Base-by-base conservation (phyloP, 2,113 vertebrate genomes). In the Carollia perspicillata region DNA sequence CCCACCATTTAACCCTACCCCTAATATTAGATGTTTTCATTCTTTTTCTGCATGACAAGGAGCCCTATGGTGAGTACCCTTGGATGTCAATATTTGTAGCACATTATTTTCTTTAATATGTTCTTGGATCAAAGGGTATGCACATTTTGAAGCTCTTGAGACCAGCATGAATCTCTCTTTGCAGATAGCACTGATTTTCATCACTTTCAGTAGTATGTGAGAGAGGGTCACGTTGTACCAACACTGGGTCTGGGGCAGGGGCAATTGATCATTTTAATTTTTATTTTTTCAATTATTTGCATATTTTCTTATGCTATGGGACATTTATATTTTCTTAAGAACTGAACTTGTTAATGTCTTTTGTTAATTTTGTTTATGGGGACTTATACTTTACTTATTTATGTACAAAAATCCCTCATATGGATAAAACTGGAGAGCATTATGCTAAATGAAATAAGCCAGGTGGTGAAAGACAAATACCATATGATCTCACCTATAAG, bases 81-180 rank as follows among this genome's bases (percentile, higher is more conserved):
- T 35, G 28, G 33, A n/a, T 0, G 22, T 63, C 16, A 81, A 26
- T 77, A 69, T 72, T 28, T 84, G 69, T 65, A 72, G 49, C 26
- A 40, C 65, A 87, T 79, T 49, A 69, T 51, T 60, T 87, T 35
- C 33, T 49, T 23, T 86, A 94, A 84, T 55, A 30, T 65, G 14
- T 91, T 80, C 44, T 89, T 77, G 17, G 72, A 84, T 49, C 78
- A 93, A 93, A 84, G 42, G 18, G 2, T 18, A 63, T 47, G 13
- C 1, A 28, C n/a, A 77, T 88, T 55, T 95, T 87, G 90, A 94
- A 77, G 20, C 58, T 94, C 63, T 47, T 74, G 47, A 69, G 90
- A 89, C 13, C 75, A 35, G 17, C 13, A 17, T 68, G 33, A 30
- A 22, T 83, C 49, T 80, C 72, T 49, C 28, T 90, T 86, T 94